Conservation (phyloP, 2,888 invertebrate genomes). For the Chalcis sispes region DNA sequence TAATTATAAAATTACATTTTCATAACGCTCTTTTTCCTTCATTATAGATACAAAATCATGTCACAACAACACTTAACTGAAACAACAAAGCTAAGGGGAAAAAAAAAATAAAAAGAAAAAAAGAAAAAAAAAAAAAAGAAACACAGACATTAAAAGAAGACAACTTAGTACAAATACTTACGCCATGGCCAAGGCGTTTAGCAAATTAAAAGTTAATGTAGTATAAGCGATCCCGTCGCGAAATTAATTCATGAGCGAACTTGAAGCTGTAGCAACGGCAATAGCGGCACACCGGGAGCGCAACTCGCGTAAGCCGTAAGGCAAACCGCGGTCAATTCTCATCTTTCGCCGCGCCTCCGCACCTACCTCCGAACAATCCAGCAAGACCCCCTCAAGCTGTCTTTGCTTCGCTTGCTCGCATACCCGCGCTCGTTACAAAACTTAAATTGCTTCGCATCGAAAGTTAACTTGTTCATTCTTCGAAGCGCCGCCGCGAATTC, state of each 20-base stretch:
- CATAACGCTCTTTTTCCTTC: no score
- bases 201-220: conserved; percentile 67
- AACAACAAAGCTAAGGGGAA: no score
- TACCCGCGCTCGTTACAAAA: conserved; percentile 67
- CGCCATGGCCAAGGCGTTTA: conserved; percentile 41
- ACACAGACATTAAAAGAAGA: neutral
- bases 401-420: conserved; percentile 57
- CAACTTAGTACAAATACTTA: conserved; percentile 39
- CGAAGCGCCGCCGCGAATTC: conserved; percentile 44
- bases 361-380: conserved; percentile 24
- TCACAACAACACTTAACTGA: no score
- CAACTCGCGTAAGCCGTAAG: conserved; percentile 27
- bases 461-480: conserved; percentile 68
- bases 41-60: no score
- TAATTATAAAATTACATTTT: no score
- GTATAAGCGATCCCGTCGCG: conserved; percentile 65
- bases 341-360: conserved; percentile 46
- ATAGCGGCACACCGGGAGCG: no score
- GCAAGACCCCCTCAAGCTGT: conserved; percentile 48
- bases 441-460: conserved; percentile 69
- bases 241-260: conserved; percentile 67
- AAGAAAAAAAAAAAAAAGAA: neutral
- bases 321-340: conserved; percentile 60
- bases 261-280: conserved; percentile 30
- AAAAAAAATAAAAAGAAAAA: neutral